Base-by-base conservation (phyloP, 2,888 invertebrate species). In the Reticulitermes lucifugus region DNA sequence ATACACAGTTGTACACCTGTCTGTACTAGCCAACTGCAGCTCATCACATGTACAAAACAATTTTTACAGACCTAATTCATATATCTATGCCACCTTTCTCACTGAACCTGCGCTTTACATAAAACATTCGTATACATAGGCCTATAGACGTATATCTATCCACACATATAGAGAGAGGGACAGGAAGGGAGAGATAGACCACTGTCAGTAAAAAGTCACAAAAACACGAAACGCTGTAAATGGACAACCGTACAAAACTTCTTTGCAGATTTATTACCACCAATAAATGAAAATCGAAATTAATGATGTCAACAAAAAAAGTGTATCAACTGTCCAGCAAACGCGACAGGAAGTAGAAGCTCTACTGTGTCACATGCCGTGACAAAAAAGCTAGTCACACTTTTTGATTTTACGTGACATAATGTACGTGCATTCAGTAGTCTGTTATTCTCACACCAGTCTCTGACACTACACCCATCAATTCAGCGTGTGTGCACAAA, bases 231-330 rank as follows among this genome's bases (percentile, higher is more conserved):
- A 65, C n/a, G 6, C 6, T 25, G 65, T 65, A 65, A n/a, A 65
- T 0, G 7, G 4, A 65, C 65, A 65, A n/a, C 25, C 25, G 9
- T 6, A 65, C 65, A 65, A n/a, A 65, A 65, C 25, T 65, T 65
- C 25, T 65, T n/a, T n/a, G n/a, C 14, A 25, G 4, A 65, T 65
- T 1, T 65, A 65, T 65, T n/a, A 2, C n/a, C n/a, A 14, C 10
- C 18, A 65, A 6, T 25, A 65, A n/a, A n/a, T 65, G 25, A 65
- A 5, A 65, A 65, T 65, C 65, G n/a, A 25, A 65, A 65, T 65
- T n/a, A 65, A 65, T n/a, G 65, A 65, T 18, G n/a, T 60, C 65
- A 65, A 65, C 65, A 65, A 25, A 65, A n/a, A n/a, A 65, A n/a
- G 1, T 65, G n/a, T 25, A 65, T 25, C 9, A n/a, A 25, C 9